Evolutionary conservation across 1,140 invertebrate species (phyloP).

Genomic region (Scaptodrosophila lebanonensis): DNA sequence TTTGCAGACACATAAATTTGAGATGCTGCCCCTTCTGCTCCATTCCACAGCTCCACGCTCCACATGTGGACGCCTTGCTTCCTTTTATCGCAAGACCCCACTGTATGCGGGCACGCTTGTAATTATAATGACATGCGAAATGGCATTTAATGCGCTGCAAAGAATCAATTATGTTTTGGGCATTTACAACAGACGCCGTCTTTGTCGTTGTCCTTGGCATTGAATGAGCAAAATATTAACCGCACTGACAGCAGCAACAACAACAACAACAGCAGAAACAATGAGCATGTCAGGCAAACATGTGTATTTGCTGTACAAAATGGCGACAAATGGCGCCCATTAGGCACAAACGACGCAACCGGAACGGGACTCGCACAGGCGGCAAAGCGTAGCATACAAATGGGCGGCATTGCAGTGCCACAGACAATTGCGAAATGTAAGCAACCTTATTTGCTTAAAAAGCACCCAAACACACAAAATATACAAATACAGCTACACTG

Average conservation of each 20-base stretch:
- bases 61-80: too few species aligned
- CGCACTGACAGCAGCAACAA: constrained; percentile 10
- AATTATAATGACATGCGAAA: too few species aligned
- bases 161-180: constrained; percentile 36
- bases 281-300: constrained; percentile 21
- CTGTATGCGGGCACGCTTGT: too few species aligned
- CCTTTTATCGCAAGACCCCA: too few species aligned
- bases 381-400: constrained; percentile 5
- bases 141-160: too few species aligned
- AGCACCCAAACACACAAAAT: too few species aligned
- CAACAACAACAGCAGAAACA: constrained; percentile 3
- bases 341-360: constrained; percentile 20
- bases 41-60: too few species aligned
- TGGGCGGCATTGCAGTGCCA: constrained; percentile 10
- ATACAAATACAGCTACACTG: too few species aligned
- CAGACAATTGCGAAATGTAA: constrained; percentile 41
- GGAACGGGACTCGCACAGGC: too few species aligned
- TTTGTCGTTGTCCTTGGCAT: constrained; percentile 11
- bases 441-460: too few species aligned
- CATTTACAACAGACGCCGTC: too few species aligned
- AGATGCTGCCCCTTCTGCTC: not conserved
- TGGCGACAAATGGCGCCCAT: constrained; percentile 39
- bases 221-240: too few species aligned
- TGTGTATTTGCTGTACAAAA: constrained; percentile 32
- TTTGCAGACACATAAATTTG: constrained; percentile 16